Evolutionary conservation across 1,140 invertebrate species (phyloP).

Genomic region (Heliothis subflexa): DNA sequence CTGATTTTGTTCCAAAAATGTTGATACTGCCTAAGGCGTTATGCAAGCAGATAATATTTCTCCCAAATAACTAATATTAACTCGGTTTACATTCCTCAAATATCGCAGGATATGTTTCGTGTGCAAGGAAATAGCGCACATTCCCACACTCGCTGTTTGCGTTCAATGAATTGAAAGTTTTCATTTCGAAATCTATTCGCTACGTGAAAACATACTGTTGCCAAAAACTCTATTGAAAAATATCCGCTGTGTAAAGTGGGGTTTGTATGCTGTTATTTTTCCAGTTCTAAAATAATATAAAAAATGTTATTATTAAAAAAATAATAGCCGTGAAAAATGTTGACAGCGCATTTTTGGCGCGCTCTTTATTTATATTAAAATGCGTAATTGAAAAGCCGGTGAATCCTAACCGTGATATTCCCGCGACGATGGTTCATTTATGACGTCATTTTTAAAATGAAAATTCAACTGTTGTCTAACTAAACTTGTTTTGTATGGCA

Average conservation of each 20-base stretch:
- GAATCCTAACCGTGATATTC: background rate
- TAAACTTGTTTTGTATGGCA: constrained; percentile 7
- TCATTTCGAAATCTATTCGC: constrained; percentile 38
- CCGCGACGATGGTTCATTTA: background rate
- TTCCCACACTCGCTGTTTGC: constrained; percentile 33
- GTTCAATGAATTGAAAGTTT: constrained; percentile 38
- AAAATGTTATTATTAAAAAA: constrained; percentile 4
- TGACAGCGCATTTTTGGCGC: background rate
- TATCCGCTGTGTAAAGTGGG: constrained; percentile 16
- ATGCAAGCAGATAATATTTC: constrained; percentile 2
- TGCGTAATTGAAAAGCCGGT: constrained; percentile 8
- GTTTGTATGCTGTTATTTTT: constrained; percentile 13
- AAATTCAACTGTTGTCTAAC: constrained; percentile 11
- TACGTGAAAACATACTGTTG: constrained; percentile 14
- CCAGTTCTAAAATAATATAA: background rate
- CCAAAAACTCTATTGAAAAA: constrained; percentile 22
- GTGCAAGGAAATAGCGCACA: constrained; percentile 30
- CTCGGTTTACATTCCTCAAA: constrained; percentile 25
- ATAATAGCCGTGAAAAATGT: background rate
- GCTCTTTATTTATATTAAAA: constrained; percentile 25
- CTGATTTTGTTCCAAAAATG: too few species aligned
- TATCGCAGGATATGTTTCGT: constrained; percentile 13
- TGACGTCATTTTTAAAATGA: background rate
- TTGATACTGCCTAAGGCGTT: background rate
- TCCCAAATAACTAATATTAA: background rate